Percentiles rank a stretch among this genome's conserved stretches.
Conservation (phyloP, 2,888 invertebrate genomes). For the Meghimatium bilineatum region DNA sequence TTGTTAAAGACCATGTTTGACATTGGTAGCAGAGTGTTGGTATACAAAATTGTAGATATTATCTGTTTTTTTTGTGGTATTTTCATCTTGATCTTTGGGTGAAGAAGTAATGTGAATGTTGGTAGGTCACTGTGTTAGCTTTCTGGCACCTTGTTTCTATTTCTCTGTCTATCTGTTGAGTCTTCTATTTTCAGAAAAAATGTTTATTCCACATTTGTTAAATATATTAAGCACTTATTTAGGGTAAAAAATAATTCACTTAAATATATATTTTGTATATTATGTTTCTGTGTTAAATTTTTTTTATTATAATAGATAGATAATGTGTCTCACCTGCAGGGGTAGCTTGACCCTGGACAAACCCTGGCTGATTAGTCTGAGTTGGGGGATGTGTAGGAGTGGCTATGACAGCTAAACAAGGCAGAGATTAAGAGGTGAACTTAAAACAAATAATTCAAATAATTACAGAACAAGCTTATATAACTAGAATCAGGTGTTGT, state of each 20-base stretch:
- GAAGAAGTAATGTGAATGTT: too few relatives aligned
- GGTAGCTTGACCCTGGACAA: conserved; percentile 35
- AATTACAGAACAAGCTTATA: conserved; percentile 8
- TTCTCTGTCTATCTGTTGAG: too few relatives aligned
- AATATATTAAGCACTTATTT: not conserved
- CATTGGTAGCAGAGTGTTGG: too few relatives aligned
- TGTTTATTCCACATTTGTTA: too few relatives aligned
- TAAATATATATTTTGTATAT: not conserved
- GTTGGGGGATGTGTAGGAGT: conserved; percentile 35
- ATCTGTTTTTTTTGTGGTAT: too few relatives aligned
- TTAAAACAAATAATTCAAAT: conserved; percentile 28
- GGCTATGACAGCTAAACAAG: conserved; percentile 37
- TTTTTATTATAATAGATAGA: not conserved
- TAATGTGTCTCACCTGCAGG: conserved; percentile 38
- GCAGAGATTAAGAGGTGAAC: conserved; percentile 12
- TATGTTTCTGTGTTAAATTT: not conserved
- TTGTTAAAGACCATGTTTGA: too few relatives aligned
- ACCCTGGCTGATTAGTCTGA: conserved; percentile 32
- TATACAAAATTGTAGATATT: too few relatives aligned
- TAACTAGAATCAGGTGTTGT: not conserved
- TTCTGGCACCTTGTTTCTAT: too few relatives aligned
- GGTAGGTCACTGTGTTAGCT: too few relatives aligned
- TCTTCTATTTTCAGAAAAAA: too few relatives aligned
- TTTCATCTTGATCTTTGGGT: too few relatives aligned
- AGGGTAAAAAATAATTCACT: not conserved